phyloP scores from a whole-genome alignment of 2,113 vertebrate genomes.

The Gallinago paraguaiae region DNA sequence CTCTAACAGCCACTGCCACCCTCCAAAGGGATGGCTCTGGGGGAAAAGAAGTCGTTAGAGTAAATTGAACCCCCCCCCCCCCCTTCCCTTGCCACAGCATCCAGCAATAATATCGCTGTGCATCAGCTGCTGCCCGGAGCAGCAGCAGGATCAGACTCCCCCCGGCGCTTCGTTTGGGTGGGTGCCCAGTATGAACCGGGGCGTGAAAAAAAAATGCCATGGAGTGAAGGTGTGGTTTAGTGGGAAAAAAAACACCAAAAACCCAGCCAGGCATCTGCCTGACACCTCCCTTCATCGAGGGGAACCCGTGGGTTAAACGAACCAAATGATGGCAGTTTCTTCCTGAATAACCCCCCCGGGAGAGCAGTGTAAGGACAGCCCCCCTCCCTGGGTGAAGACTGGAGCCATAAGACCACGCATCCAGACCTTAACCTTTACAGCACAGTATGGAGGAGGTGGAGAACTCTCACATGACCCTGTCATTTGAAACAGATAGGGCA shows the following conservation, averaged over 20 bases:
- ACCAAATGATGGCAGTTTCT: not conserved
- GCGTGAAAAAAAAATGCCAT: rapidly evolving
- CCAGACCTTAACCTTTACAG: not conserved
- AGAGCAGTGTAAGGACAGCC: not conserved
- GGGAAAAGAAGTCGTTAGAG: not conserved
- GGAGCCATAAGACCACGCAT: not conserved
- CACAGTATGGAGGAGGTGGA: rapidly evolving
- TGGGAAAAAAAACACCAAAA: not conserved
- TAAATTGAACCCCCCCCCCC: no score
- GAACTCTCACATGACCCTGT: not conserved
- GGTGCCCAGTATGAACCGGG: not conserved
- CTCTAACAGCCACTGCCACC: not conserved
- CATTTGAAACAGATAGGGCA: not conserved
- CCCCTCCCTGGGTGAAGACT: not conserved
- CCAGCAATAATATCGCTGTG: rapidly evolving
- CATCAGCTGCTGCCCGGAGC: rapidly evolving
- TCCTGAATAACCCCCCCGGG: not conserved
- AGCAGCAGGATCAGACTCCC: not conserved
- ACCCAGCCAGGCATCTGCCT: not conserved
- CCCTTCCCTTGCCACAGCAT: not conserved
- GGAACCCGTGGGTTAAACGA: not conserved
- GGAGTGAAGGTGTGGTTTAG: not conserved
- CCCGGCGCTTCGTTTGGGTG: rapidly evolving
- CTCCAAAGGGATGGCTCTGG: not conserved
- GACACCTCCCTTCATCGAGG: not conserved